These are phyloP conservation scores for Saguinus midas DNA, from an alignment of 2,113 vertebrate species.

Conservation along the genomic window DNA sequence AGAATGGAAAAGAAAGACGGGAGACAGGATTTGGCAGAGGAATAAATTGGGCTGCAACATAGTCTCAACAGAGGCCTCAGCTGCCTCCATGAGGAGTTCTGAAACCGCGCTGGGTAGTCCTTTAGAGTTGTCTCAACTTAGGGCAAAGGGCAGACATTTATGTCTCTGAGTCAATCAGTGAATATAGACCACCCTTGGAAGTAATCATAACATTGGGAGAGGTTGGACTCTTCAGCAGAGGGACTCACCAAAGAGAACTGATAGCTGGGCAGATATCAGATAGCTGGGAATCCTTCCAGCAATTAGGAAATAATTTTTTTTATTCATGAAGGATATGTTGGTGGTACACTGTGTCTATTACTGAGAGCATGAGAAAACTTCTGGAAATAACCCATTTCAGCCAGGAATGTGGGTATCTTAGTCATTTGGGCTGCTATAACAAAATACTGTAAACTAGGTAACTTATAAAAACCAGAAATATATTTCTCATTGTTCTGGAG, in stretches of 20 bases:
- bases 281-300: background rate
- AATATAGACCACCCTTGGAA: background rate
- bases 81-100: background rate
- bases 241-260: background rate
- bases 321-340: background rate
- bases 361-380: background rate
- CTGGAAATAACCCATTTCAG: background rate
- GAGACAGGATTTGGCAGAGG: background rate
- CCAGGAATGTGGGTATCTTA: background rate
- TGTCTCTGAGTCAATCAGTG: background rate
- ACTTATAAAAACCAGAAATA: background rate
- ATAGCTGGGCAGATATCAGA: background rate
- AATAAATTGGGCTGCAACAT: background rate
- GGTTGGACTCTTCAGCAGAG: background rate
- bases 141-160: background rate
- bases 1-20: background rate
- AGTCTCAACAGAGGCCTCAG: background rate
- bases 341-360: background rate
- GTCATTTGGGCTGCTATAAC: background rate
- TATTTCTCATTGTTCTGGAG: background rate
- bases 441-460: background rate
- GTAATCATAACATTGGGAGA: background rate
- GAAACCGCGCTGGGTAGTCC: background rate
- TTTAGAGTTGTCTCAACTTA: background rate
- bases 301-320: background rate